Percentiles rank a stretch among this genome's conserved stretches.
Conservation (phyloP, 2,113 vertebrate species). For the Myotis yumanensis region DNA sequence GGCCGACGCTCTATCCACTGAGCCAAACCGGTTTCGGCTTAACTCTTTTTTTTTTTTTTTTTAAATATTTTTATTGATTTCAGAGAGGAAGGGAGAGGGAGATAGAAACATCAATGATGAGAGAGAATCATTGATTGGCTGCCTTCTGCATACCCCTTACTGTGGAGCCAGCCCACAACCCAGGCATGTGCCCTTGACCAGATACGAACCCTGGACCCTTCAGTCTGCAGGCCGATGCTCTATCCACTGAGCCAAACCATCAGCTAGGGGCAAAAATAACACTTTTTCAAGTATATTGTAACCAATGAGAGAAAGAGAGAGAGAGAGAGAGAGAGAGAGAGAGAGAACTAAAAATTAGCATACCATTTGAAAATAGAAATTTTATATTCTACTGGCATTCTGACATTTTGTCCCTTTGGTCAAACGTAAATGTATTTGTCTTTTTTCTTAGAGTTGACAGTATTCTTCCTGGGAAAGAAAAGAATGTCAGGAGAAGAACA, state of each 20-base stretch:
- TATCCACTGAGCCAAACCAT: background rate
- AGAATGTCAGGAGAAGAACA: background rate
- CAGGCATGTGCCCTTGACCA: background rate
- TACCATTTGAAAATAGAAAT: constrained; percentile 34
- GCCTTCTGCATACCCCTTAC: background rate
- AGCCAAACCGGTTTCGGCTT: no score
- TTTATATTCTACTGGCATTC: constrained; percentile 14
- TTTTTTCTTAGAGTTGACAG: background rate
- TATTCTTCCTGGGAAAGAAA: background rate
- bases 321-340: background rate
- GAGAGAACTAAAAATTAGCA: background rate
- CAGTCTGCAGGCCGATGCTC: no score
- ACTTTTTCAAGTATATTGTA: background rate
- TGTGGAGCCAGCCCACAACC: background rate
- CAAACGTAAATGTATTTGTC: constrained; percentile 15
- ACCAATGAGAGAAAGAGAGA: background rate
- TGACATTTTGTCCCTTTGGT: background rate
- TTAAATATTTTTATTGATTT: background rate
- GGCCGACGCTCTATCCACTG: no score
- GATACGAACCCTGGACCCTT: background rate
- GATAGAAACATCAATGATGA: background rate
- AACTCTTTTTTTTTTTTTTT: no score
- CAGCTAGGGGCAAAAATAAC: background rate
- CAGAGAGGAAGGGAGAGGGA: background rate
- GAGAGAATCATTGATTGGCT: background rate